Percentiles rank a stretch among this genome's conserved stretches.
phyloP scores from a whole-genome alignment of 53 echinoderm and acorn worm genomes.

The Pentamera pediparva region DNA sequence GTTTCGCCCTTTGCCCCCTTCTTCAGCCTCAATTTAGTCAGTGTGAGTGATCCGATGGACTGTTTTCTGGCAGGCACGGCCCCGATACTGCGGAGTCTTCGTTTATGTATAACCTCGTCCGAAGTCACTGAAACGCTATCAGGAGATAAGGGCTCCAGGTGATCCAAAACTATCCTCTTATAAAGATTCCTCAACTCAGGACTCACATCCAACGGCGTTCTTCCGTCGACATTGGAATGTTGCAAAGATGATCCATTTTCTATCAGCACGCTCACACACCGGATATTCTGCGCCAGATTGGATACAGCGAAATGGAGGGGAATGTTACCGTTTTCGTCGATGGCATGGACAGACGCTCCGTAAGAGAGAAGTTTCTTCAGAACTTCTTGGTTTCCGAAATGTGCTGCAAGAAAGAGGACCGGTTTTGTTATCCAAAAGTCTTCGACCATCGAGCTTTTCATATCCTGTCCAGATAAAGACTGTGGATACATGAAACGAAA shows the following conservation, averaged over 20 bases:
- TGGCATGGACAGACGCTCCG: conserved; percentile 58
- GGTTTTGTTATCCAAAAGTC: conserved; percentile 64
- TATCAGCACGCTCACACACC: conserved; percentile 63
- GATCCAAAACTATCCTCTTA: conserved; percentile 67
- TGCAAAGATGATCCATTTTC: conserved; percentile 63
- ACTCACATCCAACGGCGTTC: conserved; percentile 59
- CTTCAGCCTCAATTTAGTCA: conserved; percentile 24
- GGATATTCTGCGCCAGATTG: conserved; percentile 57
- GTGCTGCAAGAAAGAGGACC: conserved; percentile 63
- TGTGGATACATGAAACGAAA: conserved; percentile 13
- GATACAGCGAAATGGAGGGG: conserved; percentile 71
- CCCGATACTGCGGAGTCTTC: conserved; percentile 18
- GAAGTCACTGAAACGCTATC: conserved; percentile 38
- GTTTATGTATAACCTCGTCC: conserved; percentile 33
- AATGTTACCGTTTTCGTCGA: conserved; percentile 43
- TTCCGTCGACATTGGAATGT: conserved; percentile 44
- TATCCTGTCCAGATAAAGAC: conserved; percentile 4
- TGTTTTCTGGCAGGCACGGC: conserved; percentile 5
- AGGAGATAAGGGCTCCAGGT: conserved; percentile 64
- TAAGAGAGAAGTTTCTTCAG: conserved; percentile 65
- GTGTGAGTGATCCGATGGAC: conserved; percentile 15
- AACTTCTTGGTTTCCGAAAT: conserved; percentile 60
- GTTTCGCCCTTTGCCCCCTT: neutral
- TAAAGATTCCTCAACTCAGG: conserved; percentile 64
- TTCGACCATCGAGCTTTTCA: conserved; percentile 22